A percentile compares a stretch with the other conserved stretches of the same genome.
Evolutionary conservation across 1,140 invertebrate species (phyloP).

Genomic region (Temnothorax curvispinosus): DNA sequence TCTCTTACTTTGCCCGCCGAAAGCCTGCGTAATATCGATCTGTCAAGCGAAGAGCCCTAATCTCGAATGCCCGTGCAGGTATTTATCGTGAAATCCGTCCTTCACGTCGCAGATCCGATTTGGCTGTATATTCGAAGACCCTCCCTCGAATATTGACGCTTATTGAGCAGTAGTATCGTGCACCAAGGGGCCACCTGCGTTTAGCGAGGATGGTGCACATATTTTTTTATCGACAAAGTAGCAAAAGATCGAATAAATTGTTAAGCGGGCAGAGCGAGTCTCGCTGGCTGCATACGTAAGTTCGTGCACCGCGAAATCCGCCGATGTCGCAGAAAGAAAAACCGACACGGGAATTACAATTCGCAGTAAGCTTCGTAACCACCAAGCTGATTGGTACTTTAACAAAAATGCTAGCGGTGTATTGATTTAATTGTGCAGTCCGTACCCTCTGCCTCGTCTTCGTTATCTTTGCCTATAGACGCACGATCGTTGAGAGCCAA

Average conservation of each 20-base stretch:
- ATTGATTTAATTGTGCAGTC: background rate
- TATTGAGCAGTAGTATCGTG: constrained; percentile 64
- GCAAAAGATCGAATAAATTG: constrained; percentile 36
- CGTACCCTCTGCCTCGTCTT: background rate
- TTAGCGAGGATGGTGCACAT: constrained; percentile 70
- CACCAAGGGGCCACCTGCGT: constrained; percentile 60
- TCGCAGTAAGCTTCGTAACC: background rate
- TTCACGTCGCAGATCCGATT: constrained; percentile 48
- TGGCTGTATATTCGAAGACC: background rate
- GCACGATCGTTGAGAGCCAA: background rate
- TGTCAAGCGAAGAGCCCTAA: constrained; percentile 3
- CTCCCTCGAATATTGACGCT: background rate
- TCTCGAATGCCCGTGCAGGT: background rate
- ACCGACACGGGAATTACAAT: background rate
- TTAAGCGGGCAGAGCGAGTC: background rate
- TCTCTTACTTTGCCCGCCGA: background rate
- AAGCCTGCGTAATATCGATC: constrained; percentile 29
- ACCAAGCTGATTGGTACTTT: background rate
- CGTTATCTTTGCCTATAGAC: constrained; percentile 9
- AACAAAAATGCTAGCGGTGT: background rate
- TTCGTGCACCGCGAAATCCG: background rate
- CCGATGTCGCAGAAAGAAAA: background rate
- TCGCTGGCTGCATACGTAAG: background rate
- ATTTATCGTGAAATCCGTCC: constrained; percentile 65
- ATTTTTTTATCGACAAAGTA: constrained; percentile 74